A percentile compares a stretch with the other conserved stretches of the same genome.
phyloP scores from a whole-genome alignment of 2,888 invertebrate species.

The Dicroscelio sp. region DNA sequence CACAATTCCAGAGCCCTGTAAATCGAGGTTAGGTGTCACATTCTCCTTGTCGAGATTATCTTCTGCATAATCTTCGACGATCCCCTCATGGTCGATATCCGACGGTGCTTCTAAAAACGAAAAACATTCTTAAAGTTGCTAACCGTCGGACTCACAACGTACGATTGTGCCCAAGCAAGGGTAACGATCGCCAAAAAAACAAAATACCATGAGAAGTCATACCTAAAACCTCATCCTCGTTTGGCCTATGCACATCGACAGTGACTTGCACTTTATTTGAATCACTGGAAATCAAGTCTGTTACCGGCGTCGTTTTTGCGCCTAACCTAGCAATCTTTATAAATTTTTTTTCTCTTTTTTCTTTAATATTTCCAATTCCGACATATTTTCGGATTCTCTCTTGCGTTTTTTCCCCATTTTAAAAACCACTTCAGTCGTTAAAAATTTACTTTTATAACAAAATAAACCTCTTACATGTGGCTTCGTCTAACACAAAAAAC shows the following conservation, averaged over 20 bases:
- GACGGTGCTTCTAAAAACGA: neutral
- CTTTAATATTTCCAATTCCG: conserved; percentile 6
- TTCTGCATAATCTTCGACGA: neutral
- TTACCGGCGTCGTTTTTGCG: neutral
- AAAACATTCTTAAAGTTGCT: neutral
- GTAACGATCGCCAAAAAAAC: neutral
- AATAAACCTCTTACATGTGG: conserved; percentile 25
- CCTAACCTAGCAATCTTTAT: conserved; percentile 8
- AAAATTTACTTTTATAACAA: neutral
- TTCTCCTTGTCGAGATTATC: neutral
- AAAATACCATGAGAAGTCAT: neutral
- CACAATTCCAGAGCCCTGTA: neutral
- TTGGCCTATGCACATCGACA: neutral
- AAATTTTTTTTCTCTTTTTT: conserved; percentile 39
- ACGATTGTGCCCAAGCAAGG: neutral
- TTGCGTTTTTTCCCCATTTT: conserved; percentile 35
- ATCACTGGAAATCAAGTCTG: neutral
- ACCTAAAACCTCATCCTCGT: neutral
- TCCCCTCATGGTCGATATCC: conserved; percentile 13
- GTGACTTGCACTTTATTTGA: neutral
- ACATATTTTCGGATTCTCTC: neutral
- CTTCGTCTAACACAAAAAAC: conserved; percentile 48
- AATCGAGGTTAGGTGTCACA: neutral
- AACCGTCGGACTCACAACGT: neutral
- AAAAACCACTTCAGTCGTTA: neutral